Evolutionary conservation across 2,888 invertebrate species (phyloP), one percentile per base, ranked within the genome.

Genomic region (Eilema caniola): DNA sequence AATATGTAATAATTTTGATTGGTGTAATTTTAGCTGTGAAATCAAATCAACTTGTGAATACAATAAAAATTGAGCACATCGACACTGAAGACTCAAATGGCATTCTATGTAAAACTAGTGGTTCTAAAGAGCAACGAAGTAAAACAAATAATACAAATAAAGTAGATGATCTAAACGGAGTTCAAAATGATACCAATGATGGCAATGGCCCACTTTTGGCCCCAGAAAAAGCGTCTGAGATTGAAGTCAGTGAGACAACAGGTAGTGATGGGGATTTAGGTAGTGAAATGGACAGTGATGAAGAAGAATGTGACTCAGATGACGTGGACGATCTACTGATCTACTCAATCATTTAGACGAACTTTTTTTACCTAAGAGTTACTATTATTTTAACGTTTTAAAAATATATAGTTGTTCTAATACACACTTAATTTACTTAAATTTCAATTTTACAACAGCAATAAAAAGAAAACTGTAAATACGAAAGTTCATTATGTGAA

Each of bases 281-380:
- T 20, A 67, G 67, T 20, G 56, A 33, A 62, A 31, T 16, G 12
- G 53, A n/a, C 2, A 37, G 57, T 59, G 16, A 16, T 47, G 28
- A 47, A 20, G 28, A 24, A 47, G 60, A 61, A 20, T 60, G 23
- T 31, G 53, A 53, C 23, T 61, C 67, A 14, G 62, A 33, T 31
- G 67, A 67, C 11, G 14, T 67, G n/a, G 67, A 61, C n/a, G 25
- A 60, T n/a, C 60, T 67, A 14, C 60, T 67, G 11, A 23, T 47
- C 7, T 67, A 23, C 60, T 5, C 41, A 47, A 47, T 66, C 14
- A 12, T 61, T 24, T 59, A 61, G 37, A 20, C 4, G 2, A 57
- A 57, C 8, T 8, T 2, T 53, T n/a, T 20, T 11, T 41, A 62
- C 7, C 8, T 14, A 37, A 62, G 3, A 7, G 23, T 37, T 37